phyloP scores from a whole-genome alignment of 2,113 vertebrate species.

The Grus americana region DNA sequence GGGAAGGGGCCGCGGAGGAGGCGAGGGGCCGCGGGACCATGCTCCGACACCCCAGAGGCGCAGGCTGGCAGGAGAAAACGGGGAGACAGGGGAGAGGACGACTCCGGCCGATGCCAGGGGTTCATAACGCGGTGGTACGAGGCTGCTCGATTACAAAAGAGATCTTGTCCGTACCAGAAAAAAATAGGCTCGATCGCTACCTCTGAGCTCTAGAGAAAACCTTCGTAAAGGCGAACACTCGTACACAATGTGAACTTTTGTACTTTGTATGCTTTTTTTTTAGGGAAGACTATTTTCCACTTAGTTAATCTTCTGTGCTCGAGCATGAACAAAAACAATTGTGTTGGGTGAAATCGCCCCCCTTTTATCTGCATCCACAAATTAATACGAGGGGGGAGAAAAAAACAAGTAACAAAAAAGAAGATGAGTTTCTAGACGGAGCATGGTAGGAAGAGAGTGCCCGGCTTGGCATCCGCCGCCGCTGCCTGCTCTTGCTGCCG shows the following conservation, averaged over 20 bases:
- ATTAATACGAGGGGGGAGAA: background rate
- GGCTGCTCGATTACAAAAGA: background rate
- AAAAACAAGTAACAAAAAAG: background rate
- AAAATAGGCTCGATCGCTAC: background rate
- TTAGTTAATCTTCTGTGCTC: constrained; percentile 25
- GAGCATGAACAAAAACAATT: constrained; percentile 49
- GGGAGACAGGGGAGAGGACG: background rate
- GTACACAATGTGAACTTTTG: constrained; percentile 6
- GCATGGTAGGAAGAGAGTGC: background rate
- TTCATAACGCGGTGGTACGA: background rate
- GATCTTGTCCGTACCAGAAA: background rate
- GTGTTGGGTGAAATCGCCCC: background rate
- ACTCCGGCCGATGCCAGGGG: background rate
- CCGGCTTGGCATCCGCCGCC: background rate
- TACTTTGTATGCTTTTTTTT: background rate
- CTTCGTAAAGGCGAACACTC: background rate
- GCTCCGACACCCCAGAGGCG: background rate
- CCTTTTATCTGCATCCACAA: constrained; percentile 35
- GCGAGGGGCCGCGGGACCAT: background rate
- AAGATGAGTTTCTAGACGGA: constrained; percentile 12
- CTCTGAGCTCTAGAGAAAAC: constrained; percentile 30
- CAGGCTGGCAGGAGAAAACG: background rate
- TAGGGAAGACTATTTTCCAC: constrained; percentile 21
- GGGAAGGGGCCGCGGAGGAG: background rate
- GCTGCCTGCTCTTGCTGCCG: background rate